Percentiles rank a stretch among this genome's conserved stretches.
Evolutionary conservation across 1,140 invertebrate genomes (phyloP).

Genomic region (Sycophila sp.): DNA sequence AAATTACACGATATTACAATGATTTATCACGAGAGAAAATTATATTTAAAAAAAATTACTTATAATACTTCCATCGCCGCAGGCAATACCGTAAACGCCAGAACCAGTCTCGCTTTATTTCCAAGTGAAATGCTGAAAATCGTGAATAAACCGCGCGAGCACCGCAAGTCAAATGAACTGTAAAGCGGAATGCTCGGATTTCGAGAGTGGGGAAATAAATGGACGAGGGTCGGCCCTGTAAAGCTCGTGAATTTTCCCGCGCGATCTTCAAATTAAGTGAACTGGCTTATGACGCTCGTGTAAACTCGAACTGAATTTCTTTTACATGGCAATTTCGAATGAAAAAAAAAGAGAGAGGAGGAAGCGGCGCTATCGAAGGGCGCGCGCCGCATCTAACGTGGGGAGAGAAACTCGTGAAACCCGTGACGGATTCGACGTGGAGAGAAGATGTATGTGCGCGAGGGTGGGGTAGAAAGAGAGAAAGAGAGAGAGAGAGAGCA

Average conservation of each 20-base stretch:
- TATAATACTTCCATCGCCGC: too few relatives aligned
- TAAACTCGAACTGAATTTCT: slow-evolving; percentile 59
- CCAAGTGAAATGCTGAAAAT: background rate
- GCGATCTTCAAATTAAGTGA: slow-evolving; percentile 64
- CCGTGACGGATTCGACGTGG: background rate
- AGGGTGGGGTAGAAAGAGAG: background rate
- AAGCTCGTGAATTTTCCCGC: slow-evolving; percentile 36
- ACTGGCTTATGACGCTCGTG: slow-evolving; percentile 60
- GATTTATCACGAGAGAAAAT: too few relatives aligned
- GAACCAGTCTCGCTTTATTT: slow-evolving; percentile 6
- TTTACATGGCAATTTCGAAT: slow-evolving; percentile 36
- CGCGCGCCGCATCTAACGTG: slow-evolving; percentile 51
- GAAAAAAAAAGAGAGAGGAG: slow-evolving; percentile 11
- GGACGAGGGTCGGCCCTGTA: slow-evolving; percentile 36
- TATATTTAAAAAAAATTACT: slow-evolving; percentile 5
- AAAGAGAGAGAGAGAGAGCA: slow-evolving; percentile 9
- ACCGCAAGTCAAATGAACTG: slow-evolving; percentile 58
- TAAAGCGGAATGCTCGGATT: slow-evolving; percentile 59
- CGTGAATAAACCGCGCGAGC: slow-evolving; percentile 35
- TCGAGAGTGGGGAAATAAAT: slow-evolving; percentile 48
- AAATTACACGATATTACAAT: too few relatives aligned
- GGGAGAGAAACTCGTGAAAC: too few relatives aligned
- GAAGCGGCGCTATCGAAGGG: slow-evolving; percentile 15
- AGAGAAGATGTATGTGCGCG: background rate
- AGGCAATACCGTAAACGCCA: too few relatives aligned